Evolutionary conservation across 2,888 invertebrate species (phyloP).

Genomic region (Oscheius sp.): DNA sequence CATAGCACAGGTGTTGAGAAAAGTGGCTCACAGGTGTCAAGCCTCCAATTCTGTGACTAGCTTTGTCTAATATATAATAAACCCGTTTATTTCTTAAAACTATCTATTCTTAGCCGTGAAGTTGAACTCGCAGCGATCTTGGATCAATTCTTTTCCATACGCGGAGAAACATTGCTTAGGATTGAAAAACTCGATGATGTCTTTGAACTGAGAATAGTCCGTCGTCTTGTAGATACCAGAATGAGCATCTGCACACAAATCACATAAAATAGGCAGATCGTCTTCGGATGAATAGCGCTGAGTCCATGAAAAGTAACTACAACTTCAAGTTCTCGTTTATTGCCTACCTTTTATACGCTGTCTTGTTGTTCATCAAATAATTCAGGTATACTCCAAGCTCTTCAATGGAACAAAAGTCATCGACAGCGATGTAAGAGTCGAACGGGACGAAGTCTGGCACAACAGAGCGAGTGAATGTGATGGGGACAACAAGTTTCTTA

Average conservation of each 20-base stretch:
- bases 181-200: background rate
- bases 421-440: constrained; percentile 72
- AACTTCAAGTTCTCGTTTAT: background rate
- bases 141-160: background rate
- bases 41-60: too few species aligned
- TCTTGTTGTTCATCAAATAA: constrained; percentile 71
- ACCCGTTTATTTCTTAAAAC: too few species aligned
- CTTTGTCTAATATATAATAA: too few species aligned
- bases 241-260: background rate
- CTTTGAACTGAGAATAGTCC: background rate
- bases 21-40: too few species aligned
- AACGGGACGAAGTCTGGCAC: constrained; percentile 68
- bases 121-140: constrained; percentile 1
- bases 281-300: background rate
- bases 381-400: constrained; percentile 72
- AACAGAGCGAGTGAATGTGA: background rate
- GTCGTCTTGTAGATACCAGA: background rate
- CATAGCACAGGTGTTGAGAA: too few species aligned
- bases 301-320: background rate
- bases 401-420: constrained; percentile 72
- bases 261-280: background rate
- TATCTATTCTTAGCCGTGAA: too few species aligned
- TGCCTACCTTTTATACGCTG: constrained; percentile 63
- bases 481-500: background rate
- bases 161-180: background rate